Percentiles rank a stretch among this genome's conserved stretches.
Evolutionary conservation across 2,797 vertebrate species (phyloP).

Genomic region (Poecilia gillii): DNA sequence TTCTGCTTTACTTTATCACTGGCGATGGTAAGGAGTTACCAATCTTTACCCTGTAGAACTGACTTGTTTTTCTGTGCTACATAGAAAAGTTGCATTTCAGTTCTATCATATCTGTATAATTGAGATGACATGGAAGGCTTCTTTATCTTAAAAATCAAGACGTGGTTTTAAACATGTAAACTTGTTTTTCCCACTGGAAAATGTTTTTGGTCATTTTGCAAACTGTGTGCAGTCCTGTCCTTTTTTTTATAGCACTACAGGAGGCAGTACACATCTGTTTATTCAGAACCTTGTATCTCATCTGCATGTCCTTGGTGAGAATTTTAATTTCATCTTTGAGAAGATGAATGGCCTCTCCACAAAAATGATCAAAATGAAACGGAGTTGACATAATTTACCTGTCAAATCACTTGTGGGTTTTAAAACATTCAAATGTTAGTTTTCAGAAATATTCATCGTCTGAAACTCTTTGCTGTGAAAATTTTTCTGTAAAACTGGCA

Average conservation of each 20-base stretch:
- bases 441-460: neutral
- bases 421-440: neutral
- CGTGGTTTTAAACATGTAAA: neutral
- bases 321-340: neutral
- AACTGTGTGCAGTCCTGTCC: neutral
- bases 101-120: neutral
- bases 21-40: neutral
- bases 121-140: neutral
- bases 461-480: neutral
- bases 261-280: neutral
- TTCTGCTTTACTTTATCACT: neutral
- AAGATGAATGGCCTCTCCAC: neutral
- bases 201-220: neutral
- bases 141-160: neutral
- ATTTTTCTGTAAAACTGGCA: neutral
- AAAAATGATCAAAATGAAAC: neutral
- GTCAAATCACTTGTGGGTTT: neutral
- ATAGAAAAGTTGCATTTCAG: neutral
- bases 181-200: neutral
- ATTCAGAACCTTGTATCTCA: neutral
- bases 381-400: neutral
- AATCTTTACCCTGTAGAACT: neutral
- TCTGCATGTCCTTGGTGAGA: constrained; percentile 4
- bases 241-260: neutral
- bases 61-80: neutral